Evolutionary conservation across 2,113 vertebrate species (phyloP).

Genomic region (Osmerus eperlanus): DNA sequence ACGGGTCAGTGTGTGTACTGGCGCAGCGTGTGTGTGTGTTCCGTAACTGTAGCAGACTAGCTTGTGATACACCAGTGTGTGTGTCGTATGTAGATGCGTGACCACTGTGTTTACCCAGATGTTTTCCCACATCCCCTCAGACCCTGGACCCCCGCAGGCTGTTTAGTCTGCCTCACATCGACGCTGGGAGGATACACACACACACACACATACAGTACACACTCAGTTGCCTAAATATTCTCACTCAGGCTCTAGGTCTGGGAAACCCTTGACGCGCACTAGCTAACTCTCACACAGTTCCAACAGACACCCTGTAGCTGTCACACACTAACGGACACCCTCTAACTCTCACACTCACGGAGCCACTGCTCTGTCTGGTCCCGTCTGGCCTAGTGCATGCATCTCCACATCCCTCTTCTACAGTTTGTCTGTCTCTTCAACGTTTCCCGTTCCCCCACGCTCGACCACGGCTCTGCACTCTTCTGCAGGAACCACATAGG

Average conservation of each 20-base stretch:
- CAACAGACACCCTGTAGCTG: background rate
- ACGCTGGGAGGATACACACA: conserved; percentile 22
- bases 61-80: background rate
- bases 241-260: too few species aligned
- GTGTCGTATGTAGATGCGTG: conserved; percentile 18
- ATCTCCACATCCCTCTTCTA: too few species aligned
- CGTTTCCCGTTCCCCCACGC: too few species aligned
- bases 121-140: conserved; percentile 59
- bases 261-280: background rate
- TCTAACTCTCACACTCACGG: background rate
- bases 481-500: too few species aligned
- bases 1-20: conserved; percentile 11
- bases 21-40: background rate
- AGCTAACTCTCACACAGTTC: background rate
- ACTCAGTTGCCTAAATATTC: background rate
- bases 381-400: background rate
- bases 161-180: conserved; percentile 51
- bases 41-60: background rate
- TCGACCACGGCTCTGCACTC: too few species aligned
- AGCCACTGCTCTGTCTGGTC: too few species aligned
- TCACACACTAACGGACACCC: background rate
- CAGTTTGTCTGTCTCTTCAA: too few species aligned
- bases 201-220: background rate
- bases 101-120: conserved; percentile 62
- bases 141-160: conserved; percentile 38